A percentile compares a stretch with the other conserved stretches of the same genome.
Evolutionary conservation across 2,888 invertebrate species (phyloP).

Genomic region (Drosophila anomelani): DNA sequence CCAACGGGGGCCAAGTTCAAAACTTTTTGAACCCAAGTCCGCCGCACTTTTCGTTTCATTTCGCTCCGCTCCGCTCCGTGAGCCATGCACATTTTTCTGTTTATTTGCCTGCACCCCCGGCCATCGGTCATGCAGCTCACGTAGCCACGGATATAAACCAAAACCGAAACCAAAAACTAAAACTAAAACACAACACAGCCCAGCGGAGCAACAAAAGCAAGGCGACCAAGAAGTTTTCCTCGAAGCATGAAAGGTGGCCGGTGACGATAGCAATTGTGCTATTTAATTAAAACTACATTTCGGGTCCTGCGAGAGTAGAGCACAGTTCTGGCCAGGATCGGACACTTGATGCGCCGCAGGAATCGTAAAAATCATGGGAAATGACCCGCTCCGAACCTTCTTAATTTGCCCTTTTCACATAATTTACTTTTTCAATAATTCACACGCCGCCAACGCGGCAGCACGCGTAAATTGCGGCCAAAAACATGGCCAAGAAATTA

Average conservation of each 20-base stretch:
- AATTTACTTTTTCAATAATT: conserved; percentile 76
- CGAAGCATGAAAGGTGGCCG: conserved; percentile 31
- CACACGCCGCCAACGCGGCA: conserved; percentile 52
- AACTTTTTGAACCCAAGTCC: conserved; percentile 51
- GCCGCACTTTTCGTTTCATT: conserved; percentile 44
- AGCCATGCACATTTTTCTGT: conserved; percentile 53
- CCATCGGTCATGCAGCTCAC: conserved; percentile 54
- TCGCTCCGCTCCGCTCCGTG: conserved; percentile 34
- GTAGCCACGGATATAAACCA: conserved; percentile 58
- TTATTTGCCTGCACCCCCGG: conserved; percentile 47
- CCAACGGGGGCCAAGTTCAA: conserved; percentile 54
- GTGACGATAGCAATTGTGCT: conserved; percentile 42
- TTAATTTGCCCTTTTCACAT: conserved; percentile 65
- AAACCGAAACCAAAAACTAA: conserved; percentile 45
- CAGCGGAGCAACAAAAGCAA: conserved; percentile 23
- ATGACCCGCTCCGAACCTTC: conserved; percentile 23
- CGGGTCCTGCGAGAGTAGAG: conserved; percentile 7
- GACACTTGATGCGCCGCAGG: conserved; percentile 45
- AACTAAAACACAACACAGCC: conserved; percentile 29
- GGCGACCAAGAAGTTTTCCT: conserved; percentile 40
- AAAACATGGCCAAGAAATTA: conserved; percentile 66
- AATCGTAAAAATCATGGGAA: conserved; percentile 43
- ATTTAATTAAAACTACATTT: conserved; percentile 57
- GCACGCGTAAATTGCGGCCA: conserved; percentile 65
- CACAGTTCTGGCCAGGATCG: conserved; percentile 1